Evolutionary conservation across 2,888 invertebrate species (phyloP).

Genomic region (Drymonia ruficornis): DNA sequence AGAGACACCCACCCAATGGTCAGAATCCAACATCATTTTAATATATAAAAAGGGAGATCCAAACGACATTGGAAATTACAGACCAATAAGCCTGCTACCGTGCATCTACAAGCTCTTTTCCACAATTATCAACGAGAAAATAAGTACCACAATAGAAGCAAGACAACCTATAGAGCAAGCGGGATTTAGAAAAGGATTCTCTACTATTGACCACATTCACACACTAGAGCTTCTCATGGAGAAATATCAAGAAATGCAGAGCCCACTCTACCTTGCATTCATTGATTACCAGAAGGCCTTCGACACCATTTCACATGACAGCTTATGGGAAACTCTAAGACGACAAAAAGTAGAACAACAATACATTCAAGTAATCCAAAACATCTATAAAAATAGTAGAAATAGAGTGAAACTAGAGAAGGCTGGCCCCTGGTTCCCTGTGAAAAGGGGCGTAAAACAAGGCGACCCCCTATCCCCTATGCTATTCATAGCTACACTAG

Average conservation of each 20-base stretch:
- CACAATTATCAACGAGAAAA: constrained; percentile 15
- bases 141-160: constrained; percentile 12
- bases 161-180: constrained; percentile 14
- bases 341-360: constrained; percentile 2
- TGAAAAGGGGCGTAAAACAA: constrained; percentile 7
- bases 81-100: constrained; percentile 17
- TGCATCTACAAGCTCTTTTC: constrained; percentile 19
- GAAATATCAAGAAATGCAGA: constrained; percentile 9
- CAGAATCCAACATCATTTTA: constrained; percentile 3
- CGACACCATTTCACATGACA: constrained; percentile 9
- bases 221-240: constrained; percentile 11
- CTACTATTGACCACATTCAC: constrained; percentile 19
- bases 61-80: constrained; percentile 8
- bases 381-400: constrained; percentile 3
- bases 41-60: constrained; percentile 11
- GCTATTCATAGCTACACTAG: constrained; percentile 1
- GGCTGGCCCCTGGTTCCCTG: not conserved
- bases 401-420: constrained; percentile 8
- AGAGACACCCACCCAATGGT: constrained; percentile 1
- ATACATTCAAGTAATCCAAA: not conserved
- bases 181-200: constrained; percentile 13
- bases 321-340: constrained; percentile 14
- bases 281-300: constrained; percentile 14
- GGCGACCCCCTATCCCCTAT: constrained; percentile 5
- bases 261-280: constrained; percentile 8